Percentiles rank a stretch among this genome's conserved stretches.
phyloP scores from a whole-genome alignment of 2,888 invertebrate species.

The Pandemis cinnamomeana region DNA sequence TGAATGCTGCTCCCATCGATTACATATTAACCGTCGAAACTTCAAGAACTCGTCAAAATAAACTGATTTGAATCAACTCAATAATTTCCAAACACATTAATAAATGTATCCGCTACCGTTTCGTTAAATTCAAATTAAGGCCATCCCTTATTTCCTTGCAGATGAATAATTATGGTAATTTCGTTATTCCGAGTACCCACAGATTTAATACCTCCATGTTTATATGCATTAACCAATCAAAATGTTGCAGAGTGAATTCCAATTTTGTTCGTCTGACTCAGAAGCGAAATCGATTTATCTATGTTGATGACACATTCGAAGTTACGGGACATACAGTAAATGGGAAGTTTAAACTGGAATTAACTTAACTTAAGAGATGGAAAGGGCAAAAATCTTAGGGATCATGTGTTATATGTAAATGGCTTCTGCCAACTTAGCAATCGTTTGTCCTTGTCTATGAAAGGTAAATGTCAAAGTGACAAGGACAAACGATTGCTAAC shows the following conservation, averaged over 20 bases:
- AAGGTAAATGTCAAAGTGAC: too few species aligned
- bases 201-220: slow-evolving; percentile 41
- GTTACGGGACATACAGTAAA: too few species aligned
- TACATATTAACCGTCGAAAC: too few species aligned
- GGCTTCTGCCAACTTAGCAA: too few species aligned
- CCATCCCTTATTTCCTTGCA: slow-evolving; percentile 37
- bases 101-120: slow-evolving; percentile 35
- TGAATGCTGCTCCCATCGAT: too few species aligned
- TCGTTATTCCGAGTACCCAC: slow-evolving; percentile 49
- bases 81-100: neutral
- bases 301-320: neutral
- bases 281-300: neutral
- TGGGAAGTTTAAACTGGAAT: too few species aligned
- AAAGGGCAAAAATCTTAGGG: too few species aligned
- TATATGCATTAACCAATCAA: slow-evolving; percentile 42
- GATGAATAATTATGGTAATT: slow-evolving; percentile 56
- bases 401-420: too few species aligned
- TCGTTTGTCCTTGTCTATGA: too few species aligned
- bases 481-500: too few species aligned
- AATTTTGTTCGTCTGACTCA: slow-evolving; percentile 23
- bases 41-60: too few species aligned
- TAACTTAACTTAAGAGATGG: too few species aligned
- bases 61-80: neutral
- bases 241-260: slow-evolving; percentile 34
- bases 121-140: slow-evolving; percentile 35